phyloP scores from a whole-genome alignment of 1,140 invertebrate species.

The Drosophila miranda region DNA sequence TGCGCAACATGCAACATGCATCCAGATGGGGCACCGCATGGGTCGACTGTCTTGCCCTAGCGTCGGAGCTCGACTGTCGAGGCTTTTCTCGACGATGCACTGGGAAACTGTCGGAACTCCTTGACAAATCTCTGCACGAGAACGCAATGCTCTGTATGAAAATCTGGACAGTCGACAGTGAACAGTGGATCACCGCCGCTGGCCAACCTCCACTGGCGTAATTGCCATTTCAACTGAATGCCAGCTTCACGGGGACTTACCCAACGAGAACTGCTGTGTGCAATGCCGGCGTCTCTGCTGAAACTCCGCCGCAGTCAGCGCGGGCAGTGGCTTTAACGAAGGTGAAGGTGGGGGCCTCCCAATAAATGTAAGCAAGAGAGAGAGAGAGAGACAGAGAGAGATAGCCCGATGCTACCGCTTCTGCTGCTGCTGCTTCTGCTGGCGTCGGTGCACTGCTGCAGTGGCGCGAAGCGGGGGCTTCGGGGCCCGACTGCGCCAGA shows the following conservation, averaged over 20 bases:
- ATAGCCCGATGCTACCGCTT: slow-evolving; percentile 22
- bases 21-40: too few relatives aligned
- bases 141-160: slow-evolving; percentile 3
- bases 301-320: background rate
- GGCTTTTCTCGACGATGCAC: slow-evolving; percentile 19
- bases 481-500: slow-evolving; percentile 51
- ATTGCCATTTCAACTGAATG: slow-evolving; percentile 78
- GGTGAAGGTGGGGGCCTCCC: slow-evolving; percentile 58
- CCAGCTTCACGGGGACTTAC: slow-evolving; percentile 71
- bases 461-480: slow-evolving; percentile 2
- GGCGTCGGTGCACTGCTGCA: slow-evolving; percentile 41
- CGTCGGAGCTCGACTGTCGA: slow-evolving; percentile 53
- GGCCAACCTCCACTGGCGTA: slow-evolving; percentile 74
- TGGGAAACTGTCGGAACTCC: slow-evolving; percentile 10
- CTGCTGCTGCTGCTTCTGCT: slow-evolving; percentile 3
- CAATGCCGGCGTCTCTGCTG: slow-evolving; percentile 22
- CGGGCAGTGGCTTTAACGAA: slow-evolving; percentile 27
- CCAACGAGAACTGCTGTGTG: slow-evolving; percentile 80
- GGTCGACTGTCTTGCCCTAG: slow-evolving; percentile 50
- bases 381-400: slow-evolving; percentile 39
- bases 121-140: too few relatives aligned
- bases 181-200: slow-evolving; percentile 35
- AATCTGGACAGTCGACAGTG: slow-evolving; percentile 2
- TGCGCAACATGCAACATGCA: slow-evolving; percentile 41
- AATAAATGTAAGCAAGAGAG: slow-evolving; percentile 38